Evolutionary conservation across 2,113 vertebrate genomes (phyloP).

Genomic region (Xenopus laevis): DNA sequence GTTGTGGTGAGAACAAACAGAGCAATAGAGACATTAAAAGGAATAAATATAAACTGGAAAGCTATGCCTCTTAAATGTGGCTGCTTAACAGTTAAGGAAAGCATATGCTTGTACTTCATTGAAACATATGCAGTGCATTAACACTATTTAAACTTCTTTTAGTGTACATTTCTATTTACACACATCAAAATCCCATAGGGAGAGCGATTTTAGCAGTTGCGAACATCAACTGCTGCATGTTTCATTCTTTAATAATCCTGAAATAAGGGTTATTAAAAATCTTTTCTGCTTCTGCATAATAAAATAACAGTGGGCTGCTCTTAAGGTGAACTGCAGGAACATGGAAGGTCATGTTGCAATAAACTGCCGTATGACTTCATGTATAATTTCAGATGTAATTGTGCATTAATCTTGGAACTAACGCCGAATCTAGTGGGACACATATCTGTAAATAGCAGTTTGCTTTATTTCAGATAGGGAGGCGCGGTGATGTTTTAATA

Average conservation of each 20-base stretch:
- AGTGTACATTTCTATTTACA: conserved; percentile 23
- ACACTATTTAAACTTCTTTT: conserved; percentile 1
- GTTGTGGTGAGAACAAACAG: too few species aligned
- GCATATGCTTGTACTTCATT: conserved; percentile 6
- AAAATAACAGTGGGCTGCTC: conserved; percentile 33
- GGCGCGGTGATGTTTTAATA: conserved; percentile 40
- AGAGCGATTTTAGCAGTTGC: conserved; percentile 15
- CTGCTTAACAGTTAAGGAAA: neutral
- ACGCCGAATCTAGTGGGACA: conserved; percentile 41
- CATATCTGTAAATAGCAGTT: conserved; percentile 45
- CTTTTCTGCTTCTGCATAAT: conserved; percentile 33
- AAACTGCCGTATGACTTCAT: conserved; percentile 42
- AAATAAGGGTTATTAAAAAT: conserved; percentile 46
- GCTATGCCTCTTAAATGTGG: neutral
- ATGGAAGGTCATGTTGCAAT: conserved; percentile 43
- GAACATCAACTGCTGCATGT: conserved; percentile 22
- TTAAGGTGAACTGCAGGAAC: conserved; percentile 28
- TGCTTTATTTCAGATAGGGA: conserved; percentile 41
- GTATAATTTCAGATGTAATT: conserved; percentile 45
- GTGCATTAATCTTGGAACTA: conserved; percentile 45
- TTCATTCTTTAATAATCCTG: conserved; percentile 40
- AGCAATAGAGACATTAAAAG: too few species aligned
- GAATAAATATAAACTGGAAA: too few species aligned
- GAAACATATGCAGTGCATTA: conserved; percentile 23
- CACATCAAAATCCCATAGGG: conserved; percentile 14